These are phyloP conservation scores for Enteromius trimaculatus DNA, from an alignment of 2,797 vertebrate genomes.

Conservation along the genomic window DNA sequence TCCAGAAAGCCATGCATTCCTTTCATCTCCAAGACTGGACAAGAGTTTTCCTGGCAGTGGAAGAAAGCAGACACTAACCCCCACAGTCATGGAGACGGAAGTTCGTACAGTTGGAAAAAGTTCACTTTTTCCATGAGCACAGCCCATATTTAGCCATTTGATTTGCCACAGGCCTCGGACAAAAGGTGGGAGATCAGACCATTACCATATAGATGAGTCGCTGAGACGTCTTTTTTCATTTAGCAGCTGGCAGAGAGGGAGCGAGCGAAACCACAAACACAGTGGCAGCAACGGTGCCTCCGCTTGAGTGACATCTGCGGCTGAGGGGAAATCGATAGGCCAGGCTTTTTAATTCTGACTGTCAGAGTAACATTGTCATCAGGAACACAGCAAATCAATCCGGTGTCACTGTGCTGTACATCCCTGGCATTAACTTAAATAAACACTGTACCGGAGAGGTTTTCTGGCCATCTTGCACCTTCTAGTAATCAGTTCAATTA, in stretches of 20 bases:
- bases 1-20: slow-evolving; percentile 76
- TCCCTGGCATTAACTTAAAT: slow-evolving; percentile 42
- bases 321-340: slow-evolving; percentile 80
- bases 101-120: slow-evolving; percentile 54
- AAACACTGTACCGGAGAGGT: slow-evolving; percentile 33
- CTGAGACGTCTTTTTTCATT: slow-evolving; percentile 77
- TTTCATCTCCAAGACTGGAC: slow-evolving; percentile 79
- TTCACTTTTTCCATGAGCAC: slow-evolving; percentile 59
- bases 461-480: slow-evolving; percentile 25
- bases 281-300: slow-evolving; percentile 55
- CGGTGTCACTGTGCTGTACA: slow-evolving; percentile 47
- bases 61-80: slow-evolving; percentile 72
- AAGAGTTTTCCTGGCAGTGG: slow-evolving; percentile 75
- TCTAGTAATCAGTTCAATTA: slow-evolving; percentile 45
- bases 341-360: slow-evolving; percentile 76
- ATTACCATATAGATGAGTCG: slow-evolving; percentile 83
- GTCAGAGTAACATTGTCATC: slow-evolving; percentile 67
- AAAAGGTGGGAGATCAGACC: slow-evolving; percentile 71
- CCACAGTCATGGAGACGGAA: slow-evolving; percentile 43
- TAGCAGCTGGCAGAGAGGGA: slow-evolving; percentile 65
- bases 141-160: slow-evolving; percentile 71
- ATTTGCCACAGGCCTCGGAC: slow-evolving; percentile 68
- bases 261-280: slow-evolving; percentile 66
- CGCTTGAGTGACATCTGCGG: slow-evolving; percentile 65
- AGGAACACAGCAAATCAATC: slow-evolving; percentile 66